Evolutionary conservation across 2,797 vertebrate species (phyloP), one percentile per base, ranked within the genome.

Genomic region (Zonotrichia albicollis): DNA sequence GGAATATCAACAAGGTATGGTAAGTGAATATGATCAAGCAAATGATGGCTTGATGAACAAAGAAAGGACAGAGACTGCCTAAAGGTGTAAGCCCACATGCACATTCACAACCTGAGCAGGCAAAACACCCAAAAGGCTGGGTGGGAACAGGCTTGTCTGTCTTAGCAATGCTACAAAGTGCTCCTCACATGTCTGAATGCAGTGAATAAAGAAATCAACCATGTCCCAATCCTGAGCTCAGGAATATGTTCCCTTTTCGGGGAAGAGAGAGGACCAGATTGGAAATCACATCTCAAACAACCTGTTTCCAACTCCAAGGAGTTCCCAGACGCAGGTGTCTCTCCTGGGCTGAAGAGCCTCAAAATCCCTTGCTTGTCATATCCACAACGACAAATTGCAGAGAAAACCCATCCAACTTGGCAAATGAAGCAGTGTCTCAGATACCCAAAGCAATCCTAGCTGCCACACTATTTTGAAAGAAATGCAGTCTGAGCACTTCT

Each of bases 371-470:
- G n/a, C 45, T 61, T 80, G 54, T 78, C 80, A 78, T 53, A 91
- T 7, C 22, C 15, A 29, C 38, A 60, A 46, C 1, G 9, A 91
- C 55, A 84, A 84, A 91, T 4, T 57, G 34, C 67, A 75, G 29
- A 81, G 70, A 86, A 93, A 60, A 8, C 9, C 19, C 50, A 78
- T 55, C 84, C 45, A 87, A 54, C n/a, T 42, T 78, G 79, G 87
- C 57, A 78, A 77, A 77, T 32, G 36, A 87, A 78, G n/a, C 14
- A 62, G 65, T 48, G 61, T 76, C 61, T 88, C 53, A 67, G 55
- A 42, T 46, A 80, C 27, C 53, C 77, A 65, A 66, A 91, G 53
- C 48, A 80, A 54, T 55, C 61, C 57, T 86, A 81, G 23, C 80
- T 57, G 40, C 54, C 70, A 78, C 25, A 26, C 32, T 88, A 27